Evolutionary conservation across 2,888 invertebrate species (phyloP).

Genomic region (Neoscelio sp.): DNA sequence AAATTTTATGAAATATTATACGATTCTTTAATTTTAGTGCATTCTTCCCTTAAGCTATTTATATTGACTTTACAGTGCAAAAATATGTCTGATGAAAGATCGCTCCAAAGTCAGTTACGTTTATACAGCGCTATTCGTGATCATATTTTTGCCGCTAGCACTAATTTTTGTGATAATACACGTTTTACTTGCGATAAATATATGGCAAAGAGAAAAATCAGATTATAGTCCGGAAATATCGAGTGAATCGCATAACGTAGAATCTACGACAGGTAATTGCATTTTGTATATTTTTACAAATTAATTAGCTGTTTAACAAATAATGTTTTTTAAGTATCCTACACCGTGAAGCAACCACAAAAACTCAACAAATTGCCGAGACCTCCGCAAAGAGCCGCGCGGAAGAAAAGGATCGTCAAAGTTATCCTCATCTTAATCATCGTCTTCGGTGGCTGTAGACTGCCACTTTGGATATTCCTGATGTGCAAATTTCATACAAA

Average conservation of each 20-base stretch:
- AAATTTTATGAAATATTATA: too few species aligned
- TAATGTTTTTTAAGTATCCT: slow-evolving; percentile 53
- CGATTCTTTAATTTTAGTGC: too few species aligned
- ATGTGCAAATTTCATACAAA: slow-evolving; percentile 82
- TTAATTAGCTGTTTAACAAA: slow-evolving; percentile 28
- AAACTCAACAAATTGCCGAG: not conserved
- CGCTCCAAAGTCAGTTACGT: slow-evolving; percentile 65
- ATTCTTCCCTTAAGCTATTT: too few species aligned
- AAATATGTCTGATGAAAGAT: slow-evolving; percentile 68
- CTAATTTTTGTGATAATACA: slow-evolving; percentile 72
- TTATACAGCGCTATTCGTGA: slow-evolving; percentile 71
- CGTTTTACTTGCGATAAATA: slow-evolving; percentile 72
- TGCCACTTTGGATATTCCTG: slow-evolving; percentile 85
- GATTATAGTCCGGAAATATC: slow-evolving; percentile 62
- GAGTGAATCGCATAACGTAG: slow-evolving; percentile 66
- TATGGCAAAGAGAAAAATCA: slow-evolving; percentile 69
- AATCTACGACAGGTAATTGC: slow-evolving; percentile 63
- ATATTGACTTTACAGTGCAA: slow-evolving; percentile 70
- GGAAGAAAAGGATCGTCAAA: slow-evolving; percentile 85
- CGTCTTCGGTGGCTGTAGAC: slow-evolving; percentile 84
- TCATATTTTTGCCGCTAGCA: slow-evolving; percentile 74
- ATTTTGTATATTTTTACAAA: not conserved
- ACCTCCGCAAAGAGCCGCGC: slow-evolving; percentile 69
- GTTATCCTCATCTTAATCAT: slow-evolving; percentile 85
- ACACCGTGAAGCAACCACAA: not conserved